Conservation (phyloP, 2,888 invertebrate genomes). For the Hydriomena furcata region DNA sequence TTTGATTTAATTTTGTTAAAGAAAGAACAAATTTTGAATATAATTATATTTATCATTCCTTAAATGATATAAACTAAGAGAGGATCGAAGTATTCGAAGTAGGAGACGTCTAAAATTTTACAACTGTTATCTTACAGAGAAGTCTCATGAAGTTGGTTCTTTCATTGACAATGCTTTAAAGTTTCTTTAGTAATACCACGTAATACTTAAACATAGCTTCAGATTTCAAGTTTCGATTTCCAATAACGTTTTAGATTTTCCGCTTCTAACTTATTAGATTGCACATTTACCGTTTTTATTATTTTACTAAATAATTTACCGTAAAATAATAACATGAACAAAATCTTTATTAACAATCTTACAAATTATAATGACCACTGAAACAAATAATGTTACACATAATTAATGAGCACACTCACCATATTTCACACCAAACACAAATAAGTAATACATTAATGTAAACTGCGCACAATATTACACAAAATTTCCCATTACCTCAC, state of each 20-base stretch:
- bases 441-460: constrained; percentile 22
- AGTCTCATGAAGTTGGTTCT: constrained; percentile 37
- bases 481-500: constrained; percentile 29
- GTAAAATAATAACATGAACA: constrained; percentile 4
- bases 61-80: too few species aligned
- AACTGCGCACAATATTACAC: constrained; percentile 24
- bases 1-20: constrained; percentile 50
- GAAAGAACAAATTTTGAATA: constrained; percentile 36
- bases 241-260: constrained; percentile 32
- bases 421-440: constrained; percentile 21
- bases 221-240: constrained; percentile 56
- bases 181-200: constrained; percentile 64
- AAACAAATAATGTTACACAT: constrained; percentile 5
- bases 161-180: constrained; percentile 57
- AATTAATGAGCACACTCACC: not conserved
- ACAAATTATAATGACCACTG: constrained; percentile 4
- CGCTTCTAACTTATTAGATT: constrained; percentile 30
- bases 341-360: constrained; percentile 10
- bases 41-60: too few species aligned
- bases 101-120: too few species aligned
- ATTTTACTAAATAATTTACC: constrained; percentile 18
- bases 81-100: too few species aligned
- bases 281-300: constrained; percentile 25
- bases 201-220: too few species aligned
- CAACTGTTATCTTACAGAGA: not conserved